Base-by-base conservation (phyloP, 2,797 vertebrate species). In the Pampus argenteus region DNA sequence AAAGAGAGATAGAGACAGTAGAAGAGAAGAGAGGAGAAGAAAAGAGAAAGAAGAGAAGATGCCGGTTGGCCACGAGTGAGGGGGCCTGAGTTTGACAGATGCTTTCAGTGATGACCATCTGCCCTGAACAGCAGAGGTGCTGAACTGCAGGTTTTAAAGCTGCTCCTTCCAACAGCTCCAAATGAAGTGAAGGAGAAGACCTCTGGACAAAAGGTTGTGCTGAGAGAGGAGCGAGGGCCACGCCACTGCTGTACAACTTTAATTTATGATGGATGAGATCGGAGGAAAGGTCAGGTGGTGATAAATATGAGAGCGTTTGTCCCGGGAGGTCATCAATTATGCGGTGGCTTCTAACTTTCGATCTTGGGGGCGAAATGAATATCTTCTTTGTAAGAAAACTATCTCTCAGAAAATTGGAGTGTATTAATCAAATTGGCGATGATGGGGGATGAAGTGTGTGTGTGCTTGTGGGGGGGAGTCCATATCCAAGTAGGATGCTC, bases 211-310 rank as follows among this genome's bases (percentile, higher is more conserved):
- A 97, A 96, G 95, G 93, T 95, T 96, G 94, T 87, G 92, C 92
- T 93, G 93, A 91, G 92, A 85, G 89, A 93, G 94, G 91, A 94
- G 86, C 87, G 91, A 90, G 90, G 95, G 93, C 93, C 88, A 47
- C 85, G 88, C 91, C 89, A 89, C 83, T 80, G 90, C 94, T 93
- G 94, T 95, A 96, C 96, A 96, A 97, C 96, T 97, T 97, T 97
- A 98, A 94, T 93, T 92, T 94, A 95, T 99, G 97, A 98, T 96
- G 96, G 96, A 99, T 98, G 96, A 95, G 94, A 89, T 84, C 71
- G 86, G 86, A 91, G 91, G 95, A 96, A 97, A 99, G 97, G 97
- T 98, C 96, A 97, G 84, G 86, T 94, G 93, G 86, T 94, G 91
- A 95, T 92, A 95, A 95, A 94, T 96, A 96, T 93, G 92, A 95